phyloP scores from a whole-genome alignment of 2,888 invertebrate genomes.

The Linnaemya vulpina region DNA sequence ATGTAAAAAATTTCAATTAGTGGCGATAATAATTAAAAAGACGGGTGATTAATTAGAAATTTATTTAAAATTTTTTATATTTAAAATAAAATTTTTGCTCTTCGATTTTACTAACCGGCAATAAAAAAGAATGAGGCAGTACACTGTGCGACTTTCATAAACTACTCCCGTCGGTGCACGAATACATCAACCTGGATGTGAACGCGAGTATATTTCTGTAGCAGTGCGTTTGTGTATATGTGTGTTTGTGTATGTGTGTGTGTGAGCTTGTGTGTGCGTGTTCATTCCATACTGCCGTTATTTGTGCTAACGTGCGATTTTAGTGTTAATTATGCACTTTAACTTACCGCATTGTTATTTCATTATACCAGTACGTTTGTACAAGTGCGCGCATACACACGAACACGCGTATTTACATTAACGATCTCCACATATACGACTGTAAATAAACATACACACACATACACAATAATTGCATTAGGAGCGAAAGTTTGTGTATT shows the following conservation, averaged over 20 bases:
- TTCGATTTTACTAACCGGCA: too few species aligned
- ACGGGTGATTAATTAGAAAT: too few species aligned
- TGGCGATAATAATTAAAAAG: too few species aligned
- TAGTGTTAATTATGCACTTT: conserved; percentile 72
- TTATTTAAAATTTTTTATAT: too few species aligned
- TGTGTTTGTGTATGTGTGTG: too few species aligned
- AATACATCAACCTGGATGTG: background rate
- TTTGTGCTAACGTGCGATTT: conserved; percentile 70
- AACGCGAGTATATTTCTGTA: background rate
- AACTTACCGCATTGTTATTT: conserved; percentile 69
- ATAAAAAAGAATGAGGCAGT: too few species aligned
- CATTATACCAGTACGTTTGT: conserved; percentile 56
- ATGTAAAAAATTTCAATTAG: too few species aligned
- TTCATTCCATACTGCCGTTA: conserved; percentile 49
- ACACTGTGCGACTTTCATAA: background rate
- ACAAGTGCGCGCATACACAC: background rate
- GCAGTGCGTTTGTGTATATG: too few species aligned
- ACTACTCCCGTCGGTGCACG: background rate
- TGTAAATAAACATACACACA: background rate
- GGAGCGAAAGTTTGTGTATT: conserved; percentile 41
- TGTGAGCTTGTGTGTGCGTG: background rate
- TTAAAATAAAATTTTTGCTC: too few species aligned
- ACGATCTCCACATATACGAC: background rate
- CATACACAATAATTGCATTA: conserved; percentile 64
- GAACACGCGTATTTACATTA: background rate